These are phyloP conservation scores for Oreochromis mossambicus DNA, from an alignment of 2,797 vertebrate species.

Conservation along the genomic window DNA sequence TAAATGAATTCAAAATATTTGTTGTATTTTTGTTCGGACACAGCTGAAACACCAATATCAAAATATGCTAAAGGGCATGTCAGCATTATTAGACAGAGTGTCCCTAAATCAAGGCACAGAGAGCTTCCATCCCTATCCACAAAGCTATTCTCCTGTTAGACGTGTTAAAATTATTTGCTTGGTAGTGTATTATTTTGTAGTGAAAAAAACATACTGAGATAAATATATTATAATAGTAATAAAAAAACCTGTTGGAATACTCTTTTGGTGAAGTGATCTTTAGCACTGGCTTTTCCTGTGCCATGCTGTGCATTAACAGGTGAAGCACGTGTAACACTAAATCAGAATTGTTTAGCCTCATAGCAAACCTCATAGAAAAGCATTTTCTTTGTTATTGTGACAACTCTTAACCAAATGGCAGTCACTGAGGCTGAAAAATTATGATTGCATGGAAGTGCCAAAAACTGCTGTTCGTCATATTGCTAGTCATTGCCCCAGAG, in stretches of 20 bases:
- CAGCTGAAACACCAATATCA: background rate
- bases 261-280: background rate
- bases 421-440: background rate
- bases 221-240: background rate
- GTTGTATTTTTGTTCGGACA: background rate
- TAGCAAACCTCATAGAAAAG: background rate
- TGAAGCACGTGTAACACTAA: background rate
- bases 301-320: background rate
- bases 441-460: background rate
- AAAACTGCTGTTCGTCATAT: background rate
- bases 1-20: background rate
- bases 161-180: background rate
- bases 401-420: background rate
- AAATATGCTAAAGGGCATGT: background rate
- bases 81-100: background rate
- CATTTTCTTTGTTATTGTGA: background rate
- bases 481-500: background rate
- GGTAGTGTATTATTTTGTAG: background rate
- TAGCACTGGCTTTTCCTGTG: background rate
- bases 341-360: background rate
- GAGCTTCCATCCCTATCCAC: background rate
- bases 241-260: background rate
- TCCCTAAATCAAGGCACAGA: background rate
- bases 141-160: background rate
- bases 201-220: background rate